Evolutionary conservation across 23 tunicate genomes (phyloP).

Genomic region (Halocynthia roretzi): DNA sequence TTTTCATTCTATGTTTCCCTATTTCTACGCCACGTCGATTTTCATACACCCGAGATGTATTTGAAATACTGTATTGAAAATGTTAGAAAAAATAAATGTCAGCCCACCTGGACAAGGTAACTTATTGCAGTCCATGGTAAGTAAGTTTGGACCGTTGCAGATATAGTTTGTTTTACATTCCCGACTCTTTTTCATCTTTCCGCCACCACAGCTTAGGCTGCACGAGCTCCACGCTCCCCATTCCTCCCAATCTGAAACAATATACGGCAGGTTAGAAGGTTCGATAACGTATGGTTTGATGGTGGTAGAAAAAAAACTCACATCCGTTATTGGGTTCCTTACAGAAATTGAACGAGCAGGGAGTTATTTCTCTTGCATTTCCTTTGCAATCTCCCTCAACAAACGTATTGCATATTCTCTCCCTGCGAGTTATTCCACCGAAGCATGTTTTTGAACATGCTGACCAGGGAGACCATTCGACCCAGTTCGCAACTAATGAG

Average conservation of each 20-base stretch:
- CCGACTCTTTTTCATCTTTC: slow-evolving; percentile 9
- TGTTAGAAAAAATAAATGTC: too few relatives aligned
- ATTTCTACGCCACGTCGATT: background rate
- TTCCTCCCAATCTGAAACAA: slow-evolving; percentile 9
- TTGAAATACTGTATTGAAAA: too few relatives aligned
- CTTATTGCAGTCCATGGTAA: slow-evolving; percentile 13
- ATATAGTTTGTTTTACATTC: background rate
- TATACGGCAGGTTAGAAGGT: background rate
- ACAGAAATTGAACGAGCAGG: slow-evolving; percentile 3
- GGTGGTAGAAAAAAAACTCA: too few relatives aligned
- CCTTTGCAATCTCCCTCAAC: slow-evolving; percentile 23
- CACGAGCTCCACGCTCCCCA: slow-evolving; percentile 31
- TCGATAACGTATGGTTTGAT: too few relatives aligned
- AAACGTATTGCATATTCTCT: slow-evolving; percentile 28
- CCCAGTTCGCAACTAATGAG: background rate
- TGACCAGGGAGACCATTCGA: slow-evolving; percentile 30
- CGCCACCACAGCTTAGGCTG: slow-evolving; percentile 21
- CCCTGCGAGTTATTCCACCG: slow-evolving; percentile 13
- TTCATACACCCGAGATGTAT: too few relatives aligned
- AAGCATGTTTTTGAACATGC: slow-evolving; percentile 21
- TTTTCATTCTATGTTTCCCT: background rate
- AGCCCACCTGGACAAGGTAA: slow-evolving; percentile 28
- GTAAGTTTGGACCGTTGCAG: slow-evolving; percentile 10
- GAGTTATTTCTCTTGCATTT: background rate
- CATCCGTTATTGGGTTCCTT: too few relatives aligned